phyloP scores from a whole-genome alignment of 2,113 vertebrate species.

The Poeciliopsis prolifica region DNA sequence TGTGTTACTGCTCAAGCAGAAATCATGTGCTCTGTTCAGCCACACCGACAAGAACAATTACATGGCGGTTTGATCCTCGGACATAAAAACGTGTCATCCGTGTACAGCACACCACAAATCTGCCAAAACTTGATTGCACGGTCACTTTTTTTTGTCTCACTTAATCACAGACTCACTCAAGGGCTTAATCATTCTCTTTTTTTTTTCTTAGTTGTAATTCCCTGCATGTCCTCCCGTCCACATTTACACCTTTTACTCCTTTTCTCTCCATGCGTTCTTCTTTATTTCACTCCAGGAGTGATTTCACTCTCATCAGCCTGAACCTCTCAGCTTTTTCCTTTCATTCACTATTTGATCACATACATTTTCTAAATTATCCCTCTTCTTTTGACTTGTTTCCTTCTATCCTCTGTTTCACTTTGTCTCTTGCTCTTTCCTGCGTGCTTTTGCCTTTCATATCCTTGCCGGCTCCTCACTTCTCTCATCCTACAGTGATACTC shows the following conservation, averaged over 20 bases:
- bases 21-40: conserved; percentile 9
- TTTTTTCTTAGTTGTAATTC: conserved; percentile 5
- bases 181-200: conserved; percentile 32
- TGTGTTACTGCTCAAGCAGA: conserved; percentile 6
- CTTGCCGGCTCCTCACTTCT: conserved; percentile 36
- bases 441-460: conserved; percentile 25
- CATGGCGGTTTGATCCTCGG: conserved; percentile 40
- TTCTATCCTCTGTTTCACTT: conserved; percentile 60
- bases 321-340: neutral
- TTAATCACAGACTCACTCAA: conserved; percentile 45
- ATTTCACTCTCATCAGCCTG: neutral
- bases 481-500: conserved; percentile 37
- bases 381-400: conserved; percentile 45
- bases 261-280: neutral
- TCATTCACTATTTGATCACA: conserved; percentile 10
- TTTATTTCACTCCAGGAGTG: neutral
- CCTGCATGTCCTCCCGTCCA: neutral
- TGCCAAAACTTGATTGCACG: conserved; percentile 48
- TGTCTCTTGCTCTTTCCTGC: conserved; percentile 48
- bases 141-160: conserved; percentile 39
- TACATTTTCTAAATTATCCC: conserved; percentile 12
- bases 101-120: conserved; percentile 40
- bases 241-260: neutral
- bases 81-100: conserved; percentile 47
- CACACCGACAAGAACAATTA: conserved; percentile 44